Evolutionary conservation across 2,888 invertebrate genomes (phyloP).

Genomic region (Agriotes lineatus): DNA sequence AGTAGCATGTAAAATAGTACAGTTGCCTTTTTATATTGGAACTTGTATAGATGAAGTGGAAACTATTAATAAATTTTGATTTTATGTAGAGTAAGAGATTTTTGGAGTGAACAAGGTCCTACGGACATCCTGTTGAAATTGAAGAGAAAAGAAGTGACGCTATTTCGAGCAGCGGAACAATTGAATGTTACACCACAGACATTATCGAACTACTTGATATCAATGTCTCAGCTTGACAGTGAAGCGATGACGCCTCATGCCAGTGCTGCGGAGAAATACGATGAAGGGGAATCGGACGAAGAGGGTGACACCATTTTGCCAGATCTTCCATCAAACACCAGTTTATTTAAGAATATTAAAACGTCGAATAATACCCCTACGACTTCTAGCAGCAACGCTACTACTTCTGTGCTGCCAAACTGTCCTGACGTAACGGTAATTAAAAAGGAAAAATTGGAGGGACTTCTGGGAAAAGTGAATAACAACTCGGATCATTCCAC

Average conservation of each 20-base stretch:
- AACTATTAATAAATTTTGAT: constrained; percentile 23
- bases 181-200: constrained; percentile 82
- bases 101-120: constrained; percentile 84
- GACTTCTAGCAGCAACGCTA: constrained; percentile 52
- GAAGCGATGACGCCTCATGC: constrained; percentile 65
- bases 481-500: constrained; percentile 67
- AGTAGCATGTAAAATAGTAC: constrained; percentile 27
- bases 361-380: constrained; percentile 31
- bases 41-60: background rate
- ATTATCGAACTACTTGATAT: constrained; percentile 77
- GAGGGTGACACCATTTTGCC: constrained; percentile 68
- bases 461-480: constrained; percentile 65
- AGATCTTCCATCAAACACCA: constrained; percentile 43
- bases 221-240: constrained; percentile 69
- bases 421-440: constrained; percentile 74
- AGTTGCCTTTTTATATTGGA: constrained; percentile 11
- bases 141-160: constrained; percentile 78
- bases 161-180: constrained; percentile 81
- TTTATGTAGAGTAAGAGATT: constrained; percentile 73
- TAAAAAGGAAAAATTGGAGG: constrained; percentile 69
- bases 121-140: constrained; percentile 79
- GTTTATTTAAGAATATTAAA: constrained; percentile 55
- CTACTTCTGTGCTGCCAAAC: constrained; percentile 66
- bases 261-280: constrained; percentile 63
- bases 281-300: constrained; percentile 65